A percentile compares a stretch with the other conserved stretches of the same genome.
Conservation (phyloP, 2,888 invertebrate species). For the Chorisops tibialis region DNA sequence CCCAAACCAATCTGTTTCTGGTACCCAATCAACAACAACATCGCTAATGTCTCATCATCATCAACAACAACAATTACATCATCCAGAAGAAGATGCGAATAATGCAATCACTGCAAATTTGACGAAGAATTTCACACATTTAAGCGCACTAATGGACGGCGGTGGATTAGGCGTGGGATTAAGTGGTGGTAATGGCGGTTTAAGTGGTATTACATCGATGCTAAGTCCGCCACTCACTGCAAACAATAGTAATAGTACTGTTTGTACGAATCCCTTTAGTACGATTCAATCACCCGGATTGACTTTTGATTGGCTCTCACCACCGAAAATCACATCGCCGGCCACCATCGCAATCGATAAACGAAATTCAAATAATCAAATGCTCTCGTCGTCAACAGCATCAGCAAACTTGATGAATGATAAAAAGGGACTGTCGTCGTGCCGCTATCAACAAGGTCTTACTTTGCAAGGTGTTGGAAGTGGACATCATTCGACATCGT, state of each 20-base stretch:
- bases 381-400: background rate
- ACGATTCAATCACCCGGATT: conserved; percentile 3
- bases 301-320: conserved; percentile 38
- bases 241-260: background rate
- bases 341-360: background rate
- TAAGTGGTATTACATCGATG: conserved; percentile 40
- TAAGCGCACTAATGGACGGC: background rate
- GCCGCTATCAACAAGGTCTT: conserved; percentile 34
- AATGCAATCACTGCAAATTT: conserved; percentile 2
- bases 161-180: background rate
- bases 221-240: conserved; percentile 44
- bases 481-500: background rate
- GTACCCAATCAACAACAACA: conserved; percentile 36
- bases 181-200: background rate
- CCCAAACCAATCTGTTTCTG: conserved; percentile 38
- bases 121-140: conserved; percentile 4
- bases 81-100: conserved; percentile 30
- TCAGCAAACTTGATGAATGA: background rate
- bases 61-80: conserved; percentile 34
- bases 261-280: conserved; percentile 35
- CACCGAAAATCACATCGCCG: conserved; percentile 34
- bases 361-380: background rate
- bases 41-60: conserved; percentile 34
- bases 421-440: conserved; percentile 28
- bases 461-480: background rate